Evolutionary conservation across 1,140 invertebrate genomes (phyloP).

Genomic region (Ostrea denselamellosa): DNA sequence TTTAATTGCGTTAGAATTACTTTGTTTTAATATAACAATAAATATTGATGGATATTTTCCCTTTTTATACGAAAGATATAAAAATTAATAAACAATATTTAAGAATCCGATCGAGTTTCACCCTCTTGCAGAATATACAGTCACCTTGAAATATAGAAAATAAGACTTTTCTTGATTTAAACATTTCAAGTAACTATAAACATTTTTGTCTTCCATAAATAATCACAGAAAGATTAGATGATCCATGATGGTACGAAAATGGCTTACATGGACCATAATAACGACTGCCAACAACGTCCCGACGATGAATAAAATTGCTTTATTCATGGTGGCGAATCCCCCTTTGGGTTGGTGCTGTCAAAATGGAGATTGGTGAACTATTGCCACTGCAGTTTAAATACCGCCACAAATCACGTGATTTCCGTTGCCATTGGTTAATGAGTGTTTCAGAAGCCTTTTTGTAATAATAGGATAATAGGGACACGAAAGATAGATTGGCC

Average conservation of each 20-base stretch:
- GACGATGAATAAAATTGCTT: slow-evolving; percentile 32
- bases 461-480: slow-evolving; percentile 6
- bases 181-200: too few species aligned
- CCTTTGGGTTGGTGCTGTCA: slow-evolving; percentile 13
- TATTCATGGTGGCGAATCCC: slow-evolving; percentile 36
- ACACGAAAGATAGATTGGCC: slow-evolving; percentile 3
- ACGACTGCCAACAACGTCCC: slow-evolving; percentile 9
- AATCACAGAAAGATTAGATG: neutral
- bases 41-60: too few species aligned
- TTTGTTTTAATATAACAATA: neutral
- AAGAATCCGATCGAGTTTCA: neutral
- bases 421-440: neutral
- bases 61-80: too few species aligned
- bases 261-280: slow-evolving; percentile 2
- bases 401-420: slow-evolving; percentile 15
- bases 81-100: too few species aligned
- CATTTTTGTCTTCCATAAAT: too few species aligned
- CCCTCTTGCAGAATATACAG: neutral
- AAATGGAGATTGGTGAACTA: slow-evolving; percentile 33
- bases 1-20: neutral
- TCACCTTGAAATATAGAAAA: neutral
- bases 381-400: slow-evolving; percentile 18
- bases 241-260: neutral
- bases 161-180: neutral
- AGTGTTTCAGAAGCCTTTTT: neutral